Evolutionary conservation across 2,888 invertebrate species (phyloP), one percentile per base, ranked within the genome.

Genomic region (Ctenicera cuprea): DNA sequence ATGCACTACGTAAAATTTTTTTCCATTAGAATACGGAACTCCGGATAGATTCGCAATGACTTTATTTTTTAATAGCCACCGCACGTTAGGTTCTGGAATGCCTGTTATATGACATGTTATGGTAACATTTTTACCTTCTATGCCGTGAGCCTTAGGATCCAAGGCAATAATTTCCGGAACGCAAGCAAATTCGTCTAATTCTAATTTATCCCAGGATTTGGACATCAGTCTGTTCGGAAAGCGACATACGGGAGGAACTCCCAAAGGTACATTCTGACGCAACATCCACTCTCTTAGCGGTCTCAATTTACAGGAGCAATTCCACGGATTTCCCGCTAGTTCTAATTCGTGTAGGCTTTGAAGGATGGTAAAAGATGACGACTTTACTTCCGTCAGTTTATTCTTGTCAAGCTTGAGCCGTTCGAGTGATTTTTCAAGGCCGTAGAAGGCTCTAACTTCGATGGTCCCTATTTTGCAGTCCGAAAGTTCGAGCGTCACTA

Each of bases 281-380:
- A 93, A 86, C 93, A 95, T 94, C 95, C 95, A 95, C 80, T 93
- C 92, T 20, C 94, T 88, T 75, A 95, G 85, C 0, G 94, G 93
- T 67, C 94, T 88, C 73, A 95, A 85, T 26, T 90, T 89, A 84
- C 95, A 95, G 48, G 94, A 92, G 85, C 95, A 95, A 85, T 94
- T 93, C 94, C 95, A 95, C 0, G 93, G 94, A 86, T 95, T 95
- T 73, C 90, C 91, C n/a, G 93, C 91, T 77, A 95, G 86, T 81
- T 94, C 94, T 75, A 95, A 87, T 12, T 94, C 94, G 82, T 94
- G 93, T 64, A 95, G 86, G 76, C 91, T 92, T 77, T 91, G 88
- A 54, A 95, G 86, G 9, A 92, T 90, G 0, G 92, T 93, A 74
- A 95, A 88, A 11, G 92, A 91, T 38, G 90, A 90, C 12, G 94